Evolutionary conservation across 2,113 vertebrate genomes (phyloP).

Genomic region (Sciurus niger): DNA sequence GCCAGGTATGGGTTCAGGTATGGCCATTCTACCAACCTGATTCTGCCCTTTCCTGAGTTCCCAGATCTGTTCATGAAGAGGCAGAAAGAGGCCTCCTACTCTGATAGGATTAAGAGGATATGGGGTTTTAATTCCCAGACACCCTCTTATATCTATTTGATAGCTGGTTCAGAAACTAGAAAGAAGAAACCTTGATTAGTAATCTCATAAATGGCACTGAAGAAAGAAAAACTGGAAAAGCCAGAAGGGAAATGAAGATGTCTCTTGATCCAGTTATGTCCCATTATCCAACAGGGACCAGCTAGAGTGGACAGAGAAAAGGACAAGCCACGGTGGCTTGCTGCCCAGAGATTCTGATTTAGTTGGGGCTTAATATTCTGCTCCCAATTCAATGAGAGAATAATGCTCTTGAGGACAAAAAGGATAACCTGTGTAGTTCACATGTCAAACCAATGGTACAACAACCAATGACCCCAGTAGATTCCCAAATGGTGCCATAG

Average conservation of each 20-base stretch:
- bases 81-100: neutral
- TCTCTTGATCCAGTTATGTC: accelerated
- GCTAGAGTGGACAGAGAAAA: accelerated
- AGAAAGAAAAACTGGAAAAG: neutral
- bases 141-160: neutral
- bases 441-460: accelerated
- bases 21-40: accelerated
- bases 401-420: no score
- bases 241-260: neutral
- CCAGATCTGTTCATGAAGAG: neutral
- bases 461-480: accelerated
- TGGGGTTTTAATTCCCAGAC: neutral
- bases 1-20: neutral
- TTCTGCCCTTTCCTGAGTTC: neutral
- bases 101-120: neutral
- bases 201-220: neutral
- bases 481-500: neutral
- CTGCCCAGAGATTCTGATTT: neutral
- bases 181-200: neutral
- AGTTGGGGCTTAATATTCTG: no score
- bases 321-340: accelerated
- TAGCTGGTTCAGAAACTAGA: neutral
- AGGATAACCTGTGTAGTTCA: accelerated
- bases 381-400: neutral
- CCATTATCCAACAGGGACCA: no score